These are phyloP conservation scores for Phalacrocorax pelagicus DNA, from an alignment of 2,113 vertebrate species.

Conservation along the genomic window DNA sequence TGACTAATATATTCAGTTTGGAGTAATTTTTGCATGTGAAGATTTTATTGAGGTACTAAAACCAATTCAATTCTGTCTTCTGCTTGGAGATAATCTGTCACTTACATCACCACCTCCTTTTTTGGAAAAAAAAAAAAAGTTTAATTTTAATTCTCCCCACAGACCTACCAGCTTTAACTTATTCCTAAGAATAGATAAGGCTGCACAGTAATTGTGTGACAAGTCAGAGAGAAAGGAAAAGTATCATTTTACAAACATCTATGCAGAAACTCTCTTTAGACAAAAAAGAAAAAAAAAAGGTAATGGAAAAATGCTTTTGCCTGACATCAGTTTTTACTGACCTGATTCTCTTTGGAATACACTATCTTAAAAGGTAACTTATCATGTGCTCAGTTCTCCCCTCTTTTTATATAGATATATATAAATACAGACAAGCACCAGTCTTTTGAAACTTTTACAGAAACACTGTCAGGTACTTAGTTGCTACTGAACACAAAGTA, in stretches of 20 bases:
- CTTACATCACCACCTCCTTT: not conserved
- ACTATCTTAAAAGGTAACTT: not conserved
- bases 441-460: not conserved
- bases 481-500: not conserved
- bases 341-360: conserved; percentile 22
- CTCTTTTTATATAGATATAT: conserved; percentile 7
- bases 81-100: not conserved
- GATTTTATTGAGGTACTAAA: not conserved
- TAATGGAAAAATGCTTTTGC: not conserved
- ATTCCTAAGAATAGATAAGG: not conserved
- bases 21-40: not conserved
- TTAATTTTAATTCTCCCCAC: not conserved
- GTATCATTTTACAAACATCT: not conserved
- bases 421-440: conserved; percentile 13
- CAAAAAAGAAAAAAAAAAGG: not conserved
- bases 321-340: conserved; percentile 18
- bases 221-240: not conserved
- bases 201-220: not conserved
- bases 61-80: not conserved
- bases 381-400: not conserved
- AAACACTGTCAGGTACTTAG: not conserved
- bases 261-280: not conserved
- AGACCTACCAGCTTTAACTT: not conserved
- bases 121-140: not conserved
- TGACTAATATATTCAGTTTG: not conserved